These are phyloP conservation scores for Andrena minutula DNA, from an alignment of 2,888 invertebrate species.

Conservation along the genomic window DNA sequence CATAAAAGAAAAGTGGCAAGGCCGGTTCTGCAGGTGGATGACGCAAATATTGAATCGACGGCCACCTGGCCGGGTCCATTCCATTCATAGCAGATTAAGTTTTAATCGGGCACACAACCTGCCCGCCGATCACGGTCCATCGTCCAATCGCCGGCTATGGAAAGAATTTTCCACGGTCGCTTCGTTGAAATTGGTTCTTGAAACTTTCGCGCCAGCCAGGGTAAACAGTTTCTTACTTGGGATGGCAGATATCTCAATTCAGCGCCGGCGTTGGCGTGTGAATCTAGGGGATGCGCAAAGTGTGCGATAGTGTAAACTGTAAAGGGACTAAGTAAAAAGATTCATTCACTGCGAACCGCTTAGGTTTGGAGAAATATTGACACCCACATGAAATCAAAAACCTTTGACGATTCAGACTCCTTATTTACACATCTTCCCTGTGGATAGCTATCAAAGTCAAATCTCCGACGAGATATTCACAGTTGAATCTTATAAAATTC, in stretches of 20 bases:
- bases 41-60: slow-evolving; percentile 39
- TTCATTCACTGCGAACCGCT: background rate
- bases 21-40: slow-evolving; percentile 45
- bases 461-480: too few species aligned
- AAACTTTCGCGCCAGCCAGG: background rate
- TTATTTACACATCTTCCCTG: too few species aligned
- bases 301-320: too few species aligned
- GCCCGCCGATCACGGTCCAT: background rate
- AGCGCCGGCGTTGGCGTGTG: background rate
- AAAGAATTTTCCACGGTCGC: slow-evolving; percentile 3
- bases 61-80: background rate
- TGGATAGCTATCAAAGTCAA: too few species aligned
- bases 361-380: too few species aligned
- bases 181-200: background rate
- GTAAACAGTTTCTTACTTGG: background rate
- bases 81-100: slow-evolving; percentile 45
- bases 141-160: slow-evolving; percentile 11
- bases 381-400: too few species aligned
- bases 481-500: too few species aligned
- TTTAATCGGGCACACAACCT: slow-evolving; percentile 16
- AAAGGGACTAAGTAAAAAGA: too few species aligned
- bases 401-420: too few species aligned
- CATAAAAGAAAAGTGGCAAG: slow-evolving; percentile 39
- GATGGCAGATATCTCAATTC: background rate
- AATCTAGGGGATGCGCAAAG: background rate